Conservation (phyloP, 23 tunicate genomes). For the Ciona savignyi region DNA sequence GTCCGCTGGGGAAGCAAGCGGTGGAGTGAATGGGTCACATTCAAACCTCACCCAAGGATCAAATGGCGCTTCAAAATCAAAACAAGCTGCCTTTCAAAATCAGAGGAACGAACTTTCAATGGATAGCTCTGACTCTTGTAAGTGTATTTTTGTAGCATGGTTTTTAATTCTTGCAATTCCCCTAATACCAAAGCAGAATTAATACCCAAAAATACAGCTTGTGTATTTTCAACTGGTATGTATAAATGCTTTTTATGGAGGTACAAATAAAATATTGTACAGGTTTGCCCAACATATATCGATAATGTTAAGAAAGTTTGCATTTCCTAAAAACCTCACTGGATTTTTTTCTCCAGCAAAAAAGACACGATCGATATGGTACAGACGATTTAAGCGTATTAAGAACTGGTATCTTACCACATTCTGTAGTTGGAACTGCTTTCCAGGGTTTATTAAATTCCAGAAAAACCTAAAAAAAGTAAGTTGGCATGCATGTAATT, state of each 20-base stretch:
- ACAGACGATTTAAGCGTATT: neutral
- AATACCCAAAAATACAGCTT: too few species aligned
- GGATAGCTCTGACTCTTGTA: constrained; percentile 57
- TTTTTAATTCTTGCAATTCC: too few species aligned
- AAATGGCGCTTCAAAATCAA: constrained; percentile 14
- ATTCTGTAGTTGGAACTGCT: constrained; percentile 80
- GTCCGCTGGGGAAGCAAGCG: neutral
- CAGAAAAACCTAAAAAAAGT: constrained; percentile 24
- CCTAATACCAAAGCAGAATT: too few species aligned
- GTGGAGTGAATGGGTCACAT: neutral
- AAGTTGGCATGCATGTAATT: too few species aligned
- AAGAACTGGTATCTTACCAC: constrained; percentile 16
- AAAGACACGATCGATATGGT: neutral
- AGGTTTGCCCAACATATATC: too few species aligned
- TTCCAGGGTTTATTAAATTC: constrained; percentile 34
- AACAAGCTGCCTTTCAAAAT: constrained; percentile 1
- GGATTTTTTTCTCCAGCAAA: constrained; percentile 7
- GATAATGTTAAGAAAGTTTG: too few species aligned
- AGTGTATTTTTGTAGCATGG: too few species aligned
- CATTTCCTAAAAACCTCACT: neutral
- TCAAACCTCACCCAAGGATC: neutral
- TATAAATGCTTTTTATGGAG: too few species aligned
- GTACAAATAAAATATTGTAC: too few species aligned
- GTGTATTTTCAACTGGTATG: too few species aligned
- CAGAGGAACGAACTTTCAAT: constrained; percentile 29